phyloP scores from a whole-genome alignment of 23 tunicate genomes.

The Styela plicata region DNA sequence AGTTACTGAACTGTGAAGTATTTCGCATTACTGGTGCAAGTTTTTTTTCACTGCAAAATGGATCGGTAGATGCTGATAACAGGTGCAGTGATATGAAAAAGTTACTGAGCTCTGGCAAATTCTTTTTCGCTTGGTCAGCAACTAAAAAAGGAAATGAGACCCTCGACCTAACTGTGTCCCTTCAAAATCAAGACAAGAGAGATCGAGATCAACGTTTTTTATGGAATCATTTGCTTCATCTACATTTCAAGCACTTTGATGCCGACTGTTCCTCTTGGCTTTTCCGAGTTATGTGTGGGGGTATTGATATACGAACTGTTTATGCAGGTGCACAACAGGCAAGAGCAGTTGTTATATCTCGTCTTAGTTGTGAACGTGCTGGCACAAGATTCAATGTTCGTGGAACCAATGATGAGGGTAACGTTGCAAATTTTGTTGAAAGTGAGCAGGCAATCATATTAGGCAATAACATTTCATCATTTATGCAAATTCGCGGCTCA shows the following conservation, averaged over 20 bases:
- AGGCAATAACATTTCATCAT: conserved; percentile 57
- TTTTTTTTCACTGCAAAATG: conserved; percentile 62
- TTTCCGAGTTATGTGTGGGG: conserved; percentile 75
- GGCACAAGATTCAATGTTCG: conserved; percentile 93
- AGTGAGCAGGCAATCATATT: conserved; percentile 84
- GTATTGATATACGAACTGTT: conserved; percentile 73
- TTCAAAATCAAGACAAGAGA: conserved; percentile 33
- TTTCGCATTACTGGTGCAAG: conserved; percentile 69
- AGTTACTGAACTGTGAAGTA: conserved; percentile 59
- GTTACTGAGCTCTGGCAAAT: conserved; percentile 65
- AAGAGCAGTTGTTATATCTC: conserved; percentile 60
- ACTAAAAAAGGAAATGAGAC: neutral
- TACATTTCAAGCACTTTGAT: conserved; percentile 55
- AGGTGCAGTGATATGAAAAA: conserved; percentile 43
- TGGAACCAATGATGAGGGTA: conserved; percentile 72
- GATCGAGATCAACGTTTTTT: conserved; percentile 29
- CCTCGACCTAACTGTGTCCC: conserved; percentile 37
- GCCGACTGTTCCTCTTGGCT: conserved; percentile 42
- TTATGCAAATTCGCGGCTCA: conserved; percentile 85
- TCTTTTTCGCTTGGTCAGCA: conserved; percentile 49
- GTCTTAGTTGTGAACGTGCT: conserved; percentile 88
- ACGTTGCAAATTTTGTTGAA: conserved; percentile 96
- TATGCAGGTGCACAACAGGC: conserved; percentile 83
- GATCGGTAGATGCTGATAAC: conserved; percentile 28
- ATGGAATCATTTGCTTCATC: conserved; percentile 64